A percentile compares a stretch with the other conserved stretches of the same genome.
These are phyloP conservation scores for Cecropterus lyciades DNA, from an alignment of 1,140 invertebrate species.

Conservation along the genomic window DNA sequence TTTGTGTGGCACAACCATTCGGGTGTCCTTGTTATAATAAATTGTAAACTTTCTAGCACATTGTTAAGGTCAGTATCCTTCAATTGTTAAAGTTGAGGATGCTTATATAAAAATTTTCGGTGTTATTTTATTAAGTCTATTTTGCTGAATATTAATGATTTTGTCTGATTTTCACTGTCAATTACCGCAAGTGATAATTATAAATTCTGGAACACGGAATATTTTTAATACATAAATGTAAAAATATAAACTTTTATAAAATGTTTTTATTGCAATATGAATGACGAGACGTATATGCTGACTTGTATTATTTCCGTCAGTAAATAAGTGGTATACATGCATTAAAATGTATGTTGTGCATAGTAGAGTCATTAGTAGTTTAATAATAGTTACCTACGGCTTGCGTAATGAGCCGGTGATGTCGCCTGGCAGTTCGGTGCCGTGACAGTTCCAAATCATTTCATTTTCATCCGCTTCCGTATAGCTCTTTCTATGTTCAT, in stretches of 20 bases:
- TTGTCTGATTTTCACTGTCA: no score
- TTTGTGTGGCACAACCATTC: conserved; percentile 3
- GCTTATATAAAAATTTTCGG: no score
- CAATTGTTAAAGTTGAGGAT: background rate
- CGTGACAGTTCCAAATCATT: background rate
- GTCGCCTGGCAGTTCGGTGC: background rate
- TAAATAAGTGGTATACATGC: background rate
- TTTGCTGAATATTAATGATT: no score
- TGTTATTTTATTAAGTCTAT: no score
- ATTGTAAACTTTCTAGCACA: conserved; percentile 1
- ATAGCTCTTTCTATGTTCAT: background rate
- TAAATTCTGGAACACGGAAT: no score
- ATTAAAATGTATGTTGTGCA: background rate
- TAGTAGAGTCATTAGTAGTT: background rate
- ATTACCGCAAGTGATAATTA: no score
- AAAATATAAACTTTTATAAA: no score
- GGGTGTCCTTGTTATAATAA: background rate
- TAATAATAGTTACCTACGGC: background rate
- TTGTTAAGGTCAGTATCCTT: background rate
- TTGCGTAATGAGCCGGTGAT: background rate
- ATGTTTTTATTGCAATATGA: background rate
- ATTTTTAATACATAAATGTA: no score
- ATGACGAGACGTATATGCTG: no score
- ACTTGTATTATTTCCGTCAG: background rate
- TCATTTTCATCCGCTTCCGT: background rate